A percentile compares a stretch with the other conserved stretches of the same genome.
phyloP scores from a whole-genome alignment of 2,888 invertebrate genomes.

The Zhuqinia jingwanae region DNA sequence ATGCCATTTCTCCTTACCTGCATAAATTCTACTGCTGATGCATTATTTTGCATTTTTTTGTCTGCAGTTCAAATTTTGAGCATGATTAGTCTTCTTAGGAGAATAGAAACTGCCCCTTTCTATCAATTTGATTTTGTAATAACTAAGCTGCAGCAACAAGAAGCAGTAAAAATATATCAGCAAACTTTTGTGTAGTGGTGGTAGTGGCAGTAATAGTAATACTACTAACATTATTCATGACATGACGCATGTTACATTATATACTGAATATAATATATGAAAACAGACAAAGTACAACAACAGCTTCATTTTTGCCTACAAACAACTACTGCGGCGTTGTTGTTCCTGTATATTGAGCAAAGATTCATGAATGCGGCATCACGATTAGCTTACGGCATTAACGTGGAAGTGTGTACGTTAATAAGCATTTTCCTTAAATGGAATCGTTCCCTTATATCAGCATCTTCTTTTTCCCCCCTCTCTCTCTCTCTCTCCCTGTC shows the following conservation, averaged over 20 bases:
- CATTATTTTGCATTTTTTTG: slow-evolving; percentile 26
- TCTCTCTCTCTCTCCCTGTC: slow-evolving; percentile 22
- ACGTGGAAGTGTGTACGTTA: slow-evolving; percentile 65
- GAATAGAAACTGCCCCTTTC: slow-evolving; percentile 62
- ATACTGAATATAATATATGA: not conserved
- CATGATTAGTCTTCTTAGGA: not conserved
- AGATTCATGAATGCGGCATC: slow-evolving; percentile 64
- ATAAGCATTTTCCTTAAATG: slow-evolving; percentile 69
- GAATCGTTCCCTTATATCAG: slow-evolving; percentile 63
- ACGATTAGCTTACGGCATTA: slow-evolving; percentile 67
- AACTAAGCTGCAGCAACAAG: too few species aligned
- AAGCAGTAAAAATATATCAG: slow-evolving; percentile 39
- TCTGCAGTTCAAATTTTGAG: slow-evolving; percentile 23
- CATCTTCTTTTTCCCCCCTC: slow-evolving; percentile 32
- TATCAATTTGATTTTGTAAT: slow-evolving; percentile 52
- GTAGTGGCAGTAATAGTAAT: too few species aligned
- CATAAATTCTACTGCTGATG: not conserved
- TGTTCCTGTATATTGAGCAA: slow-evolving; percentile 4
- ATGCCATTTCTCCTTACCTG: not conserved
- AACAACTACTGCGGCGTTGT: slow-evolving; percentile 1
- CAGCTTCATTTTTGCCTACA: slow-evolving; percentile 39
- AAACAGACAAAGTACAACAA: slow-evolving; percentile 31
- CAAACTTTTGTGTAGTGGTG: slow-evolving; percentile 9
- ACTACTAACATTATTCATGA: too few species aligned
- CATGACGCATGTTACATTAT: not conserved